These are phyloP conservation scores for Saxicola maurus DNA, from an alignment of 2,797 vertebrate species.

Conservation along the genomic window DNA sequence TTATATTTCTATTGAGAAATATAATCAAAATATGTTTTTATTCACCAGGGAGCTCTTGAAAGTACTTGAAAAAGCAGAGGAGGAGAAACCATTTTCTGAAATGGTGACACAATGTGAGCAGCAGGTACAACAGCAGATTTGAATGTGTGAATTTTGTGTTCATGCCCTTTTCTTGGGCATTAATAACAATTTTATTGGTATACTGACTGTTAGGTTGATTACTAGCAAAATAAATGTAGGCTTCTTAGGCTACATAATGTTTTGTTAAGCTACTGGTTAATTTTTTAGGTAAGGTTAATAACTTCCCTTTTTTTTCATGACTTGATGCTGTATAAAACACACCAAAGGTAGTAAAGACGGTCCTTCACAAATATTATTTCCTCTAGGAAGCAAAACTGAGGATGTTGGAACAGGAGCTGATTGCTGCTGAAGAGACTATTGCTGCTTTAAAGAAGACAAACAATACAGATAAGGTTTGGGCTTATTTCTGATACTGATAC, in stretches of 20 bases:
- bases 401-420: conserved; percentile 75
- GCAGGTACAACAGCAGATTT: conserved; percentile 73
- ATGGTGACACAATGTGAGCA: conserved; percentile 73
- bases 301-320: neutral
- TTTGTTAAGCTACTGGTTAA: neutral
- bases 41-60: conserved; percentile 82
- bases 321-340: neutral
- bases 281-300: neutral
- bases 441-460: conserved; percentile 81
- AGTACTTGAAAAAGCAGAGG: conserved; percentile 75
- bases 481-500: neutral
- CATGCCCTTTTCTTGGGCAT: neutral
- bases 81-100: conserved; percentile 81
- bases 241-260: neutral
- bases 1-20: neutral
- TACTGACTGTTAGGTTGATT: neutral
- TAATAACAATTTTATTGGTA: neutral
- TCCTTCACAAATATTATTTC: neutral
- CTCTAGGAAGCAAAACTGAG: conserved; percentile 68
- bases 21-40: neutral
- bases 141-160: neutral
- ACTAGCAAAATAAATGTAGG: neutral
- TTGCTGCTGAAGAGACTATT: conserved; percentile 68
- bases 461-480: conserved; percentile 83
- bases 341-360: neutral